These are phyloP conservation scores for Hiodon alosoides DNA, from an alignment of 2,113 vertebrate species.

Conservation along the genomic window DNA sequence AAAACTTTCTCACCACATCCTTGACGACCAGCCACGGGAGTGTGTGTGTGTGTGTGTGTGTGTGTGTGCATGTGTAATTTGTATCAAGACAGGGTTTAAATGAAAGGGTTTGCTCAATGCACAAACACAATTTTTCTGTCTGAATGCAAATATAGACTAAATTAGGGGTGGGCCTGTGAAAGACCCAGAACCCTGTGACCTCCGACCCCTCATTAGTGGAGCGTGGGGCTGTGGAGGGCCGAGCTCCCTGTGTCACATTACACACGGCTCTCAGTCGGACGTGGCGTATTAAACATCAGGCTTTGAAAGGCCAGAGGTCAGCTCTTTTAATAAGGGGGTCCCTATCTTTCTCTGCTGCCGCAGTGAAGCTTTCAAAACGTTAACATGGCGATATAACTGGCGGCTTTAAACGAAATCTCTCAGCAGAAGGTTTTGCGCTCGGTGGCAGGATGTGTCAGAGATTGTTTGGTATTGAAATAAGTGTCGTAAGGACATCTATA, in stretches of 20 bases:
- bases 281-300: conserved; percentile 82
- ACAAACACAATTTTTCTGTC: neutral
- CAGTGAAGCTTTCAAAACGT: conserved; percentile 7
- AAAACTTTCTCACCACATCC: neutral
- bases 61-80: neutral
- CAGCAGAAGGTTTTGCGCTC: too few relatives aligned
- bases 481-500: too few relatives aligned
- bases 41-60: neutral
- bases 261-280: conserved; percentile 94
- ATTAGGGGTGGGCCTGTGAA: conserved; percentile 55
- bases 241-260: conserved; percentile 84
- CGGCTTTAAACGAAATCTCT: neutral
- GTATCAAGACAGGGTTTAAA: neutral
- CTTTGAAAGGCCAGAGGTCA: conserved; percentile 99
- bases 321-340: conserved; percentile 78
- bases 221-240: conserved; percentile 80
- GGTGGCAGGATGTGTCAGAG: too few relatives aligned
- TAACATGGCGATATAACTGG: neutral
- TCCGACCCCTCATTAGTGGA: conserved; percentile 97
- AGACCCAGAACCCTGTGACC: conserved; percentile 69
- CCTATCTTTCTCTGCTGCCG: conserved; percentile 49
- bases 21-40: neutral
- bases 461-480: too few relatives aligned
- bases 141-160: conserved; percentile 17
- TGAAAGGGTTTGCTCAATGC: neutral